Evolutionary conservation across 2,797 vertebrate species (phyloP).

Genomic region (Argentina silus): DNA sequence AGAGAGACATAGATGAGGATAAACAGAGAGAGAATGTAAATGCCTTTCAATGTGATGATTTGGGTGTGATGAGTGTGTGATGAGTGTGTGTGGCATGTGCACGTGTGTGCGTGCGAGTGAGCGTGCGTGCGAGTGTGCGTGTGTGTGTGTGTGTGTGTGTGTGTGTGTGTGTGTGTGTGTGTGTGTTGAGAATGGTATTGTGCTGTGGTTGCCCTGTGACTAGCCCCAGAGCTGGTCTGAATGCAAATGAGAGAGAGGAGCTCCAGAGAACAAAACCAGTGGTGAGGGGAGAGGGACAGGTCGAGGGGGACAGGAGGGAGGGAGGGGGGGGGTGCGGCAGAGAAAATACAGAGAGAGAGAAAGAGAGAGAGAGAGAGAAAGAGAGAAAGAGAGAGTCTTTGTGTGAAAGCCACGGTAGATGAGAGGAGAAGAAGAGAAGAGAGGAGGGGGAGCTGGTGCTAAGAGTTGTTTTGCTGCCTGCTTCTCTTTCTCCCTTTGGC

Average conservation of each 20-base stretch:
- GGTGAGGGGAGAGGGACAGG: no score
- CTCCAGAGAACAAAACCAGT: neutral
- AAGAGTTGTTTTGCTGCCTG: constrained; percentile 17
- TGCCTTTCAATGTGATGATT: no score
- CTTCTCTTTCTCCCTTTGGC: constrained; percentile 20
- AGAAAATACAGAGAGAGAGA: constrained; percentile 11
- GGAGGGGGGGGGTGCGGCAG: constrained; percentile 1
- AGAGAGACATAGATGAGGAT: neutral
- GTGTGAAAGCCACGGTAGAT: neutral
- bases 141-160: neutral
- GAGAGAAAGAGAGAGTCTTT: neutral
- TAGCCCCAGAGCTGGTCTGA: constrained; percentile 56
- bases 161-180: constrained; percentile 9
- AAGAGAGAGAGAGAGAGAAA: constrained; percentile 24
- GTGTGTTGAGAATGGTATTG: constrained; percentile 20
- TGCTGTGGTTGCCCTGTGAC: constrained; percentile 45
- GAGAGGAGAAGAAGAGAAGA: constrained; percentile 17
- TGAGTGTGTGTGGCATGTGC: constrained; percentile 14
- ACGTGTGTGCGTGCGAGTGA: neutral
- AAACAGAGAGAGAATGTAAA: neutral
- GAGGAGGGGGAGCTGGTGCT: constrained; percentile 39
- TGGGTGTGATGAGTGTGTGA: no score
- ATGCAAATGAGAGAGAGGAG: constrained; percentile 64
- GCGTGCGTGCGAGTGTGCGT: neutral
- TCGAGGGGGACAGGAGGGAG: neutral